phyloP scores from a whole-genome alignment of 2,797 vertebrate genomes.

The Rhinogobio ventralis region DNA sequence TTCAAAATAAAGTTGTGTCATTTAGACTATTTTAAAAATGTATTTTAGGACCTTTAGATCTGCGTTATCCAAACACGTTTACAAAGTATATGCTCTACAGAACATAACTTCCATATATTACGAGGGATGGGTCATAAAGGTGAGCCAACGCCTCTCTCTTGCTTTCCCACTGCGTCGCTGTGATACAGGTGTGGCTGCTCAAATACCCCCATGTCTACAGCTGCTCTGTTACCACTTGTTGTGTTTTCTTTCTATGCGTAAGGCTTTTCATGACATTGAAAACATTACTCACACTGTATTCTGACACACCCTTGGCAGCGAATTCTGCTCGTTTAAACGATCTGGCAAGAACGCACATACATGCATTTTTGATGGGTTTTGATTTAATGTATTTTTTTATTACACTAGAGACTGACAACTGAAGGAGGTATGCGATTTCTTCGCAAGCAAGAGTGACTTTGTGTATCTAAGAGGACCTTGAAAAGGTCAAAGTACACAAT shows the following conservation, averaged over 20 bases:
- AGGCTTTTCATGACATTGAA: conserved; percentile 4
- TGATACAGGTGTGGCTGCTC: conserved; percentile 6
- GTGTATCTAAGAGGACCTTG: background rate
- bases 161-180: background rate
- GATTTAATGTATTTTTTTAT: background rate
- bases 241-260: conserved; percentile 1
- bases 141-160: conserved; percentile 1
- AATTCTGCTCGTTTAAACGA: background rate
- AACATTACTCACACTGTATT: conserved; percentile 20
- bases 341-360: background rate
- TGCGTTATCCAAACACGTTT: background rate
- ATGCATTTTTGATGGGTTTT: background rate
- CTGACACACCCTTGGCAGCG: conserved; percentile 20
- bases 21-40: background rate
- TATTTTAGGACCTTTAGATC: background rate
- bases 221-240: conserved; percentile 14
- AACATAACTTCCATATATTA: background rate
- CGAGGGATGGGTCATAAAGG: background rate
- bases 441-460: background rate
- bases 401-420: too few relatives aligned
- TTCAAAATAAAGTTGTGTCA: background rate
- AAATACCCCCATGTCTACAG: conserved; percentile 14
- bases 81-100: background rate
- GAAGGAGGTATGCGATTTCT: background rate
- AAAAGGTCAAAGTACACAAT: background rate